These are phyloP conservation scores for Graptemys geographica DNA, from an alignment of 2,797 vertebrate genomes.

Conservation along the genomic window DNA sequence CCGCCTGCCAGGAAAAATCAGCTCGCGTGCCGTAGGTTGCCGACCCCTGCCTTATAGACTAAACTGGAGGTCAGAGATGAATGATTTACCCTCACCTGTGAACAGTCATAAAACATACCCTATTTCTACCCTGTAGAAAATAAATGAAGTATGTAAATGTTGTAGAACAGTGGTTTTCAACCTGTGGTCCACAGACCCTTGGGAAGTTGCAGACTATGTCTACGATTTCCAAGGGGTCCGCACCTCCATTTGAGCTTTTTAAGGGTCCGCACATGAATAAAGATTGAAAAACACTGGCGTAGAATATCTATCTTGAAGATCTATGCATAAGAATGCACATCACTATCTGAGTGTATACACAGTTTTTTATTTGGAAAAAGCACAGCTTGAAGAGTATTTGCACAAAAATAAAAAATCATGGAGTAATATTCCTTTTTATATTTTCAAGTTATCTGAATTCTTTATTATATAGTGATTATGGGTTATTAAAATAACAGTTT, in stretches of 20 bases:
- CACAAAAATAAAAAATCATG: background rate
- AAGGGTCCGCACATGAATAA: too few species aligned
- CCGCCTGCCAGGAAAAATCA: too few species aligned
- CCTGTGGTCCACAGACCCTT: too few species aligned
- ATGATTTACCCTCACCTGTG: background rate
- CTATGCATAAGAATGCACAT: background rate
- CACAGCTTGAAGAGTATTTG: background rate
- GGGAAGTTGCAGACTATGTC: too few species aligned
- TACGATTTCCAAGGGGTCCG: too few species aligned
- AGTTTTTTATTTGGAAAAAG: background rate
- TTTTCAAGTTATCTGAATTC: background rate
- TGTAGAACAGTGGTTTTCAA: too few species aligned
- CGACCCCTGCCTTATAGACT: background rate
- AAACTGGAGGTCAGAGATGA: background rate
- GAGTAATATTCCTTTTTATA: background rate
- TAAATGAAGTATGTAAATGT: too few species aligned
- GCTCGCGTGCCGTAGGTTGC: too few species aligned
- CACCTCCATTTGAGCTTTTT: too few species aligned
- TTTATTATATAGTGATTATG: background rate
- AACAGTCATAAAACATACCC: background rate
- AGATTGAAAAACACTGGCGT: too few species aligned
- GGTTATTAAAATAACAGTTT: background rate
- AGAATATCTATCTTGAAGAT: background rate
- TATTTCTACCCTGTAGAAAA: too few species aligned
- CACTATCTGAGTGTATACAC: too few species aligned